Conservation (phyloP, 2,888 invertebrate genomes). For the Brenthis ino region DNA sequence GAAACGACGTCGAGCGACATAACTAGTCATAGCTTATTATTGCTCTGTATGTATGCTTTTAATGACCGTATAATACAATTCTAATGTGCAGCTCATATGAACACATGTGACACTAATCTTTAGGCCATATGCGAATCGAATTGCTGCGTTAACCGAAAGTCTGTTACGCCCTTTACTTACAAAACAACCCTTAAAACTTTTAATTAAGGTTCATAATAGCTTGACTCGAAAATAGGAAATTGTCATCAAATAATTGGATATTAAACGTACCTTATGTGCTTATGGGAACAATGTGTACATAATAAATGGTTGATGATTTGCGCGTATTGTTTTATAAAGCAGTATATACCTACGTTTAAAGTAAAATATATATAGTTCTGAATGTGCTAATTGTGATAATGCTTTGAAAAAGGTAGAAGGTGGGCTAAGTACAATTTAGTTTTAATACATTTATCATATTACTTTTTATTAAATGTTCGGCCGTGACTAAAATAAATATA, state of each 20-base stretch:
- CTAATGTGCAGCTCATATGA: conserved; percentile 37
- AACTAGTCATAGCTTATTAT: conserved; percentile 8
- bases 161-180: conserved; percentile 8
- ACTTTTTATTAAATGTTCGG: too few relatives aligned
- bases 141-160: conserved; percentile 45
- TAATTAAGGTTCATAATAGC: conserved; percentile 25
- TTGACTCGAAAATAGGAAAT: conserved; percentile 9
- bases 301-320: conserved; percentile 32
- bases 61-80: conserved; percentile 30
- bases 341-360: neutral
- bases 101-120: conserved; percentile 49
- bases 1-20: neutral
- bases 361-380: too few relatives aligned
- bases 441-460: too few relatives aligned
- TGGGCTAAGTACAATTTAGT: too few relatives aligned
- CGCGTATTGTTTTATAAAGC: conserved; percentile 20
- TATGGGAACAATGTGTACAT: conserved; percentile 39
- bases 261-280: conserved; percentile 45
- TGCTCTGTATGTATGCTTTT: conserved; percentile 2
- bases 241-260: conserved; percentile 46
- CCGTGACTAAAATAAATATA: too few relatives aligned
- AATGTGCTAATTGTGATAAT: too few relatives aligned
- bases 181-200: conserved; percentile 20
- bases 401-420: too few relatives aligned
- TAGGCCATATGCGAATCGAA: conserved; percentile 50